Conservation (phyloP, 2,888 invertebrate genomes). For the Scrobipalpa costella region DNA sequence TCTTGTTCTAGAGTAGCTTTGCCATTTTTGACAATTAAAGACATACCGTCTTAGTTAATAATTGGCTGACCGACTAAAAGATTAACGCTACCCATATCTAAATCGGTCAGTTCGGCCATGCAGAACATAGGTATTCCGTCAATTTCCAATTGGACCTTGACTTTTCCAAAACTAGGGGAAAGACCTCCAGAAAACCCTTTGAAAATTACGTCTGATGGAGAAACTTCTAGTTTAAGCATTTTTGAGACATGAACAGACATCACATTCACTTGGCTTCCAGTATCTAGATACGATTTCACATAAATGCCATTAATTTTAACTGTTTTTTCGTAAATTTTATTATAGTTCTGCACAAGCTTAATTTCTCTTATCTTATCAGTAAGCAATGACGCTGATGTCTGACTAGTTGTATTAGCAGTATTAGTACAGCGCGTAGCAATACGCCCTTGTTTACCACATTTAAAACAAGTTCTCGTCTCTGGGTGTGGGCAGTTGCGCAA, state of each 20-base stretch:
- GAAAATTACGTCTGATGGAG: not conserved
- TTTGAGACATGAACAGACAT: not conserved
- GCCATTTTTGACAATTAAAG: slow-evolving; percentile 17
- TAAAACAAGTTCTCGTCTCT: slow-evolving; percentile 34
- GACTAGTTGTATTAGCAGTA: too few species aligned
- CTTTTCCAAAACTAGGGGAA: not conserved
- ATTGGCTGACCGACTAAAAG: slow-evolving; percentile 13
- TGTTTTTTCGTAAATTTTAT: slow-evolving; percentile 31
- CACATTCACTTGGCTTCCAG: slow-evolving; percentile 19
- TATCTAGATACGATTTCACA: slow-evolving; percentile 24
- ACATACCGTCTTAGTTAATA: not conserved
- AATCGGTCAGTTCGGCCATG: slow-evolving; percentile 1
- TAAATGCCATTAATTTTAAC: slow-evolving; percentile 28
- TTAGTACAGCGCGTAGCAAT: slow-evolving; percentile 30
- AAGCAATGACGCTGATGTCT: not conserved
- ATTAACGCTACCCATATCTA: slow-evolving; percentile 5
- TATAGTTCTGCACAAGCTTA: slow-evolving; percentile 31
- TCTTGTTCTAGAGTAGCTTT: slow-evolving; percentile 23
- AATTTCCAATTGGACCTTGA: not conserved
- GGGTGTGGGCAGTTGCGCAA: slow-evolving; percentile 30
- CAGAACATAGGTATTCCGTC: not conserved
- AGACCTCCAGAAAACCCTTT: slow-evolving; percentile 16
- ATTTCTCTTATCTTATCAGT: not conserved
- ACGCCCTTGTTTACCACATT: slow-evolving; percentile 35
- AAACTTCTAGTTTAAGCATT: not conserved